Evolutionary conservation across 1,140 invertebrate genomes (phyloP).

Genomic region (Drosophila novamexicana): DNA sequence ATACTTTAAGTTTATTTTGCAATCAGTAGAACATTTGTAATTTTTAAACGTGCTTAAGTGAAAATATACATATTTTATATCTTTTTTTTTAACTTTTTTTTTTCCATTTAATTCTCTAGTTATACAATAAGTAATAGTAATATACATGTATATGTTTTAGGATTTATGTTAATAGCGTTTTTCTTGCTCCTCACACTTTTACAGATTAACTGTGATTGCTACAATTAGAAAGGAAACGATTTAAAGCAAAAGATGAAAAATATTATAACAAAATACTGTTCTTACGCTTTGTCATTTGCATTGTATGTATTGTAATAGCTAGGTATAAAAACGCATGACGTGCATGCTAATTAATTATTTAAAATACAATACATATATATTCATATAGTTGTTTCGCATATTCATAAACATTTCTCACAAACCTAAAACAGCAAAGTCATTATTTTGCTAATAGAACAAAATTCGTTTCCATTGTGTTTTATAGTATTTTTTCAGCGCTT

Average conservation of each 20-base stretch:
- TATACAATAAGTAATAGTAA: constrained; percentile 79
- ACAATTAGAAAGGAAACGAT: constrained; percentile 63
- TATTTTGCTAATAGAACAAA: constrained; percentile 7
- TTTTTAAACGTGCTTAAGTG: constrained; percentile 73
- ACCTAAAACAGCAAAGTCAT: constrained; percentile 31
- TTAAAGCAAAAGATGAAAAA: constrained; percentile 60
- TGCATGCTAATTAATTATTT: constrained; percentile 47
- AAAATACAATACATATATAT: constrained; percentile 57
- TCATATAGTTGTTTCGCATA: constrained; percentile 24
- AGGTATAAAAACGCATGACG: constrained; percentile 68
- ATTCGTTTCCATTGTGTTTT: constrained; percentile 8
- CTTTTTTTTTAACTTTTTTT: constrained; percentile 16
- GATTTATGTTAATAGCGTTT: constrained; percentile 74
- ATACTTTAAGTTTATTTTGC: constrained; percentile 66
- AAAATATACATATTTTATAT: constrained; percentile 70
- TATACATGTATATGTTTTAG: constrained; percentile 59
- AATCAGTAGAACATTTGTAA: constrained; percentile 75
- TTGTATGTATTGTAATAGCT: constrained; percentile 59
- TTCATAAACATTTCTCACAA: constrained; percentile 33
- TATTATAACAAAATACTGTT: constrained; percentile 75
- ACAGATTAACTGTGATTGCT: constrained; percentile 52
- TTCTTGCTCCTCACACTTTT: constrained; percentile 33
- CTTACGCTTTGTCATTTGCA: constrained; percentile 76
- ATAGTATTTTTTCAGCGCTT: constrained; percentile 22
- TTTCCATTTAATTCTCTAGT: constrained; percentile 71